phyloP scores from a whole-genome alignment of 53 echinoderm and acorn worm species.

The Actinopyga echinites region DNA sequence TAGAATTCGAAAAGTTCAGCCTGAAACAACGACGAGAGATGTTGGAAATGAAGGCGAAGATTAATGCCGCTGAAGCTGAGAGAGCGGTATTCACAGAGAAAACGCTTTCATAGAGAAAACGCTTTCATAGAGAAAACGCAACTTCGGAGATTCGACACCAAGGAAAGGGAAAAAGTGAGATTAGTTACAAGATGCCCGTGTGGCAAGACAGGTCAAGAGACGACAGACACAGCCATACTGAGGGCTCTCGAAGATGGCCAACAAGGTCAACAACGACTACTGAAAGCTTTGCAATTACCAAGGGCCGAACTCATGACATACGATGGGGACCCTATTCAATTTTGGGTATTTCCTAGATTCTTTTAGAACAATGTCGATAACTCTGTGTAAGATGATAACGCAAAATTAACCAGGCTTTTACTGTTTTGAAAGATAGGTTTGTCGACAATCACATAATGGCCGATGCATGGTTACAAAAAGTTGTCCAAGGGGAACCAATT shows the following conservation, averaged over 20 bases:
- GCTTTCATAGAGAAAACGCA: too few species aligned
- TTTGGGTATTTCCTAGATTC: conserved; percentile 39
- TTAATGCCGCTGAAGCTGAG: conserved; percentile 36
- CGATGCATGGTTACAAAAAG: conserved; percentile 44
- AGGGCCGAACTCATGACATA: conserved; percentile 54
- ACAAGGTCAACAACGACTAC: conserved; percentile 16
- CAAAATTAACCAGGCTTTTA: conserved; percentile 45
- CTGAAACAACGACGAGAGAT: conserved; percentile 7
- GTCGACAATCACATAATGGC: conserved; percentile 46
- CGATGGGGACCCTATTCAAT: conserved; percentile 54
- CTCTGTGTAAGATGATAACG: conserved; percentile 7
- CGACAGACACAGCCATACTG: neutral
- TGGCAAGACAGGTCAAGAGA: neutral
- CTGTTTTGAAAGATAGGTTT: conserved; percentile 55
- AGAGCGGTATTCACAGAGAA: neutral
- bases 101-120: too few species aligned
- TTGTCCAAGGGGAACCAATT: conserved; percentile 26
- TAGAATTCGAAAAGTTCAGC: conserved; percentile 16
- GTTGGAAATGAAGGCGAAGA: conserved; percentile 21
- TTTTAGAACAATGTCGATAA: conserved; percentile 56
- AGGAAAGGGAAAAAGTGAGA: too few species aligned
- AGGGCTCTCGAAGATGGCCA: neutral
- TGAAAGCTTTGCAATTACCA: conserved; percentile 26
- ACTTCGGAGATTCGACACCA: too few species aligned
- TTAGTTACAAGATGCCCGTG: too few species aligned